Evolutionary conservation across 2,113 vertebrate genomes (phyloP), one percentile per base, ranked within the genome.

Genomic region (Scolopax mira): DNA sequence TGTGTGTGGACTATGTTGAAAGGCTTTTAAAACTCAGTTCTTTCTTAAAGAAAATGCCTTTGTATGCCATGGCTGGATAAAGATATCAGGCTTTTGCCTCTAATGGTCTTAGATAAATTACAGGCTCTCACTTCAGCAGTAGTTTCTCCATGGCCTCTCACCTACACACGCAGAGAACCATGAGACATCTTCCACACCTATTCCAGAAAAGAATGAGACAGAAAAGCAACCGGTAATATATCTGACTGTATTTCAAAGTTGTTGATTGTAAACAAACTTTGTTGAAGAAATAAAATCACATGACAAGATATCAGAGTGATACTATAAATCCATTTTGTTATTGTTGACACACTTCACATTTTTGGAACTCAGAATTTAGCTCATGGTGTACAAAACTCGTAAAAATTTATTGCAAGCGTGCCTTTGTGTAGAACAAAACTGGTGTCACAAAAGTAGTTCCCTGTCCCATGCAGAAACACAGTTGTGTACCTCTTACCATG

Each of bases 391-490:
- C 79, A 97, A 96, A 97, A 97, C 87, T 90, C 67, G 93, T 97
- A 97, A 97, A 96, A 97, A 96, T 95, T 94, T 96, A 96, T 95
- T 96, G 97, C 97, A 97, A 96, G 93, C 78, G 46, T 95, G 96
- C 82, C 87, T 97, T 93, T 65, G 93, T 95, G 91, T 96, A 90
- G 93, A 97, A 94, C 88, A 96, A 95, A 96, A 92, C 81, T 3
- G 30, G 89, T 96, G 96, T 91, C 95, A 97, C 87, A 79, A 88
- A 96, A 96, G 80, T 93, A 87, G 96, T 92, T 94, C 96, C 94
- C 95, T 70, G 85, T 93, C 94, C 91, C 88, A 64, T 48, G 79
- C 77, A 93, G 96, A 88, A 96, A 95, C 41, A 64, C 94, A 94
- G 77, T 1, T 95, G 93, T 73, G 92, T 79, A n/a, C n/a, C 71